Percentiles rank a stretch among this genome's conserved stretches.
Conservation (phyloP, 2,888 invertebrate genomes). For the Himalopsyche japonica region DNA sequence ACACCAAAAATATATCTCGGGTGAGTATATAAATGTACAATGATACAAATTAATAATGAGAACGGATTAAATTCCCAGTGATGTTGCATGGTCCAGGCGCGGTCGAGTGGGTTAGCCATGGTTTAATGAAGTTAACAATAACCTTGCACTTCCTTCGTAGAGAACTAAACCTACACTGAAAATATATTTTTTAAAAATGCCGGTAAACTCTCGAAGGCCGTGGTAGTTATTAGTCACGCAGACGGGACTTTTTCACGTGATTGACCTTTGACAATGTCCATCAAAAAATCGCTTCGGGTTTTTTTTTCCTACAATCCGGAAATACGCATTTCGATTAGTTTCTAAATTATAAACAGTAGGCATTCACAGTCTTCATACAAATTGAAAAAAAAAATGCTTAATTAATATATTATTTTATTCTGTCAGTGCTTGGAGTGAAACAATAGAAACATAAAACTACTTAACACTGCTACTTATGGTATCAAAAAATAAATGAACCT, state of each 20-base stretch:
- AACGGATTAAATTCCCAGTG: too few species aligned
- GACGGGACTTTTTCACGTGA: neutral
- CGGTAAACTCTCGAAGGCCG: neutral
- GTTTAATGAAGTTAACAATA: neutral
- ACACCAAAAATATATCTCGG: too few species aligned
- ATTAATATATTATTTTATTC: neutral
- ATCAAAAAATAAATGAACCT: too few species aligned
- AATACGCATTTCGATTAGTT: neutral
- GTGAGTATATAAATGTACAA: too few species aligned
- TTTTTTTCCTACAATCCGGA: neutral
- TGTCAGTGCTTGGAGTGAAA: neutral
- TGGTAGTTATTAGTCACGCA: neutral
- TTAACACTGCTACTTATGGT: too few species aligned
- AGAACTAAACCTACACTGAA: neutral
- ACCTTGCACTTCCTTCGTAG: neutral
- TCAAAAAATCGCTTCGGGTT: neutral
- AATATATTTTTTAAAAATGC: neutral
- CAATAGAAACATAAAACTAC: too few species aligned
- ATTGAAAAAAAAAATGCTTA: neutral
- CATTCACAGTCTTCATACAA: neutral
- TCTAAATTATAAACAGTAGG: neutral
- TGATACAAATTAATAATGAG: too few species aligned
- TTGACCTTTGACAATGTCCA: neutral
- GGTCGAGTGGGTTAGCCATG: neutral
- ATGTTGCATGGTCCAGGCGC: neutral